These are phyloP conservation scores for Falco novaeseelandiae DNA, from an alignment of 2,797 vertebrate species.

Conservation along the genomic window DNA sequence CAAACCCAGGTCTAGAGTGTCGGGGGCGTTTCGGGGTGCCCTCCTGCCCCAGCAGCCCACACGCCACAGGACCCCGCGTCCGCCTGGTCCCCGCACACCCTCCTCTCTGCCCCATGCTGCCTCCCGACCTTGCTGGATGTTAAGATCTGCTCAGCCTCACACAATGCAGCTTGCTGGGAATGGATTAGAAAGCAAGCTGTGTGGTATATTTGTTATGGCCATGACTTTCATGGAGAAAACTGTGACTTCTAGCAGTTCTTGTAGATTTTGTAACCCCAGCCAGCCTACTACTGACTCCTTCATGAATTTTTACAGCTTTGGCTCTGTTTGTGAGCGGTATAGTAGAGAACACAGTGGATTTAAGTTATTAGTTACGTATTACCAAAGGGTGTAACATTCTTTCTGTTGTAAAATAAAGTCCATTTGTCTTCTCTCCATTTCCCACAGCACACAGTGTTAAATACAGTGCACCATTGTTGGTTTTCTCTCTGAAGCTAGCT, in stretches of 20 bases:
- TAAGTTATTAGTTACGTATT: conserved; percentile 61
- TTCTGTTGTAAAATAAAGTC: conserved; percentile 42
- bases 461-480: conserved; percentile 17
- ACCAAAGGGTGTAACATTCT: conserved; percentile 51
- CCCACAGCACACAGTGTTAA: conserved; percentile 11
- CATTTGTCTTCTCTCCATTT: conserved; percentile 37
- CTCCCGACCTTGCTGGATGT: not conserved
- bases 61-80: not conserved
- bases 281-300: conserved; percentile 54
- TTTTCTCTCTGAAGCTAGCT: not conserved
- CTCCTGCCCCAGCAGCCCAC: not conserved
- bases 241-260: conserved; percentile 49
- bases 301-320: conserved; percentile 67
- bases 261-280: conserved; percentile 58
- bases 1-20: not conserved
- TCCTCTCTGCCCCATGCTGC: not conserved
- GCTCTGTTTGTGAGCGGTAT: not conserved
- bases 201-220: conserved; percentile 56
- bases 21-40: not conserved
- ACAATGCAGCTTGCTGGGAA: conserved; percentile 35
- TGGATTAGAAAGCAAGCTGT: conserved; percentile 44
- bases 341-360: conserved; percentile 19
- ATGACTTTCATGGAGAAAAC: conserved; percentile 30
- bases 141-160: not conserved
- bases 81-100: fast-evolving